Evolutionary conservation across 1,140 invertebrate species (phyloP).

Genomic region (Pseudomyrmex pallidus): DNA sequence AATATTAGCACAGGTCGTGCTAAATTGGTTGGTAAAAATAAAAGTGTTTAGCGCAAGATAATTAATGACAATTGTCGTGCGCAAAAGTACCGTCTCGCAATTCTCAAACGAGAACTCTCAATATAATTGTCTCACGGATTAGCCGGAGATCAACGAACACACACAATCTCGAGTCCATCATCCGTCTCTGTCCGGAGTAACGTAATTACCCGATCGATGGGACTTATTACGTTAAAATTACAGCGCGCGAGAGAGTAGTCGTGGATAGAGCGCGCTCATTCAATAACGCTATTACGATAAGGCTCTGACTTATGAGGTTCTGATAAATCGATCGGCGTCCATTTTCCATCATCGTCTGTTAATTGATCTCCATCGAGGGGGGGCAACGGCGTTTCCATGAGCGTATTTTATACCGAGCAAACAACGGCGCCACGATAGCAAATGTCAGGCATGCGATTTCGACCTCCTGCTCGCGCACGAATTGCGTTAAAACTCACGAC

Average conservation of each 20-base stretch:
- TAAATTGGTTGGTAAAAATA: too few relatives aligned
- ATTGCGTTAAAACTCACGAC: conserved; percentile 64
- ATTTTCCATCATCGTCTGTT: conserved; percentile 55
- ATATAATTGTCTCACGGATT: conserved; percentile 24
- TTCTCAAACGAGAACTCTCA: background rate
- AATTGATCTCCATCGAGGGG: conserved; percentile 48
- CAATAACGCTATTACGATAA: conserved; percentile 55
- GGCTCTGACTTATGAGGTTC: conserved; percentile 35
- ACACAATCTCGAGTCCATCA: conserved; percentile 17
- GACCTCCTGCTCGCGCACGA: conserved; percentile 42
- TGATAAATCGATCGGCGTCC: conserved; percentile 56
- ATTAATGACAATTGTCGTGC: background rate
- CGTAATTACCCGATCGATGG: conserved; percentile 45
- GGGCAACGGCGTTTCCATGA: conserved; percentile 26
- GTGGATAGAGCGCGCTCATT: conserved; percentile 30
- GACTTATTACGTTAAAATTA: conserved; percentile 55
- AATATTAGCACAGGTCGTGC: background rate
- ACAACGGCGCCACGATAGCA: conserved; percentile 26
- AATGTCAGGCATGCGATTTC: conserved; percentile 2
- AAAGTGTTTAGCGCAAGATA: too few relatives aligned
- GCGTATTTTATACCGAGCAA: background rate
- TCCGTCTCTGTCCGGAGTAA: conserved; percentile 45
- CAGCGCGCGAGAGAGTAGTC: conserved; percentile 31
- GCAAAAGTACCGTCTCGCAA: background rate
- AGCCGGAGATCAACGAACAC: conserved; percentile 23